Conservation (phyloP, 1,140 invertebrate genomes). For the Rhyacophila brunnea region DNA sequence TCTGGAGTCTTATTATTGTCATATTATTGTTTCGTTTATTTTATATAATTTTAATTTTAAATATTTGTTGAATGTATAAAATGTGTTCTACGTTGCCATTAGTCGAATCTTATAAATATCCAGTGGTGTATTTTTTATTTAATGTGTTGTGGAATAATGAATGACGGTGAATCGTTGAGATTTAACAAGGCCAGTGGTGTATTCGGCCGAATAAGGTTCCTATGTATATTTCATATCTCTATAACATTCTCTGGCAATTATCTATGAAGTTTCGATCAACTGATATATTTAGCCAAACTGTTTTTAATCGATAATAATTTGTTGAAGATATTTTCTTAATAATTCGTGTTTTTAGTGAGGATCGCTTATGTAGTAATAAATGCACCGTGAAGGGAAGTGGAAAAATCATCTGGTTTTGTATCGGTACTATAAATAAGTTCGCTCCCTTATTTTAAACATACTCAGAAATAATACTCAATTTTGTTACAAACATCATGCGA, state of each 20-base stretch:
- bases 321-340: constrained; percentile 38
- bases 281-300: constrained; percentile 37
- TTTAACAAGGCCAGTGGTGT: neutral
- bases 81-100: constrained; percentile 33
- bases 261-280: constrained; percentile 36
- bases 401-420: constrained; percentile 1
- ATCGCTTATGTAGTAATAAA: constrained; percentile 30
- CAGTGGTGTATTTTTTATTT: constrained; percentile 22
- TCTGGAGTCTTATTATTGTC: no score
- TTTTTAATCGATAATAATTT: constrained; percentile 37
- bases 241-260: constrained; percentile 35
- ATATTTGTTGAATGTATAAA: no score
- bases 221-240: constrained; percentile 38
- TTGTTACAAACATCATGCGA: no score
- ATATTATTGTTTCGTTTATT: no score
- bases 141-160: no score
- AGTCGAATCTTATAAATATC: constrained; percentile 26
- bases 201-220: constrained; percentile 32
- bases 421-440: constrained; percentile 1
- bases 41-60: no score
- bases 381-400: constrained; percentile 16
- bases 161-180: no score
- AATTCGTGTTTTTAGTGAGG: constrained; percentile 37
- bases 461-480: no score
- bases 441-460: no score